Conservation (phyloP, 2,797 vertebrate genomes). For the Manis pentadactyla region DNA sequence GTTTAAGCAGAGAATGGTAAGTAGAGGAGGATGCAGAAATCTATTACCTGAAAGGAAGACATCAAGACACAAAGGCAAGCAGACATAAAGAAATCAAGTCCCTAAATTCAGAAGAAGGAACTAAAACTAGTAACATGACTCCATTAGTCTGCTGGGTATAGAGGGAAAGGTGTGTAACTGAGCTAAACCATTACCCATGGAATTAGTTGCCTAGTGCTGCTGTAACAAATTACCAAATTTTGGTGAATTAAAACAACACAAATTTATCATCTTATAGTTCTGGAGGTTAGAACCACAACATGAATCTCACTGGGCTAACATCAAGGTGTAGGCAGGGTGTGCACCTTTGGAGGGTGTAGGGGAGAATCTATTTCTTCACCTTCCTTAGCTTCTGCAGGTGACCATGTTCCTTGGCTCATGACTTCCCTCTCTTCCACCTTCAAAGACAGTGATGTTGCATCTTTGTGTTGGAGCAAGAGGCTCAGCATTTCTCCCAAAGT, state of each 20-base stretch:
- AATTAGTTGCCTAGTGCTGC: constrained; percentile 30
- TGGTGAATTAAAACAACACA: constrained; percentile 28
- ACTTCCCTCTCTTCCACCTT: background rate
- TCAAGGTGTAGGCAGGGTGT: background rate
- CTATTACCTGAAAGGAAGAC: background rate
- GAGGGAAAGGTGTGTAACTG: background rate
- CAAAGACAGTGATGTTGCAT: background rate
- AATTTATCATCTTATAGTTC: background rate
- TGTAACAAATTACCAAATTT: constrained; percentile 34
- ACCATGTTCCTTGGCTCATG: background rate
- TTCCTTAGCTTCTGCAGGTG: background rate
- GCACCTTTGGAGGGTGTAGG: background rate
- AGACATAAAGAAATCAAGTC: background rate
- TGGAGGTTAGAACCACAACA: background rate
- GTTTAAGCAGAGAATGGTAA: background rate
- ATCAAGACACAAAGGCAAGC: background rate
- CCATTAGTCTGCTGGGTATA: background rate
- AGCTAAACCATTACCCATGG: background rate
- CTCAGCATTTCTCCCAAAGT: background rate
- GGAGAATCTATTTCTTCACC: background rate
- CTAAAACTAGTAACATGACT: background rate
- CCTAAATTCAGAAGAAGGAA: background rate
- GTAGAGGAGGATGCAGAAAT: background rate
- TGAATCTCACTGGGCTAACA: background rate
- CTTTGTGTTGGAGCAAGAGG: background rate